Conservation (phyloP, 1,140 invertebrate species). For the Drosophila sp. region DNA sequence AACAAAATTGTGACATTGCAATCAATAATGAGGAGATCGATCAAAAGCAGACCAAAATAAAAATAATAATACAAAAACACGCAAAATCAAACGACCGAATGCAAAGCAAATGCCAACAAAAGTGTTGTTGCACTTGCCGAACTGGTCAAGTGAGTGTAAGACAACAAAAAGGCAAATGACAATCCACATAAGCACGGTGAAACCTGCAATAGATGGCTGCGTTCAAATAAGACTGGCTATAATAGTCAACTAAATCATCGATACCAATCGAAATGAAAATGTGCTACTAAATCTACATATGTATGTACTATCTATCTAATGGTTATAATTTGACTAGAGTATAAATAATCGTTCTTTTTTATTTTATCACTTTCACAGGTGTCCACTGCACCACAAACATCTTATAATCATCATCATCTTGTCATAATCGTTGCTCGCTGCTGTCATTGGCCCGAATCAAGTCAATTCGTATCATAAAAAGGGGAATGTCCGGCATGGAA, state of each 20-base stretch:
- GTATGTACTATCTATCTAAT: too few relatives aligned
- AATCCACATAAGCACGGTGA: conserved; percentile 32
- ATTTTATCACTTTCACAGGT: not conserved
- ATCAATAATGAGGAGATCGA: not conserved
- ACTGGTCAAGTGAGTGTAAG: conserved; percentile 15
- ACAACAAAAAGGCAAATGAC: conserved; percentile 26
- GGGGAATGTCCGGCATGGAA: conserved; percentile 34
- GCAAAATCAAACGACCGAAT: not conserved
- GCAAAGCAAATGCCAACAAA: conserved; percentile 15
- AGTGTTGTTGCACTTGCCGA: conserved; percentile 38
- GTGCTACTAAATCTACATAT: too few relatives aligned
- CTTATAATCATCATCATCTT: not conserved
- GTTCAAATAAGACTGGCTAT: not conserved
- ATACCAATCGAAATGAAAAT: too few relatives aligned
- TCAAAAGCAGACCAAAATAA: not conserved
- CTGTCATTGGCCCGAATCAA: conserved; percentile 5
- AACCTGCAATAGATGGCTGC: conserved; percentile 18
- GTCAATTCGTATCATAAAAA: not conserved
- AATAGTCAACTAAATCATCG: too few relatives aligned
- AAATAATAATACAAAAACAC: not conserved
- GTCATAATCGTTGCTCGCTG: not conserved
- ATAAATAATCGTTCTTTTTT: not conserved
- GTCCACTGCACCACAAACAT: not conserved
- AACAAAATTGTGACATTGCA: not conserved
- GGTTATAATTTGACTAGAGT: too few relatives aligned